phyloP scores from a whole-genome alignment of 1,140 invertebrate species.

The Ips typographus region DNA sequence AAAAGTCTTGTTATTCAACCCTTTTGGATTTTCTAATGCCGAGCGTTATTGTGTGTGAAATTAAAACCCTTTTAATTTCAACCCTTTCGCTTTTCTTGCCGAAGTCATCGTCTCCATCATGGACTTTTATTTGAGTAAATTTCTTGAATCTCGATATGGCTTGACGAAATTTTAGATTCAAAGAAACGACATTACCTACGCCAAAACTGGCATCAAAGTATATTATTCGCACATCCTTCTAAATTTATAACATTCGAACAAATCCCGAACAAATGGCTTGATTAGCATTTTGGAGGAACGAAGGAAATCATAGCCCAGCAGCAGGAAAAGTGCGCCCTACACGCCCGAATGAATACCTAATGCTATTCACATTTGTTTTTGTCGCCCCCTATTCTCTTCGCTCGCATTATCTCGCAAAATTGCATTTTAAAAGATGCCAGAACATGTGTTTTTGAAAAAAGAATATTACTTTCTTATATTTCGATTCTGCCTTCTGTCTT shows the following conservation, averaged over 20 bases:
- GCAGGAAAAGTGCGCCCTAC: slow-evolving; percentile 38
- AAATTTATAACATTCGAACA: slow-evolving; percentile 34
- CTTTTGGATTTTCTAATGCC: slow-evolving; percentile 43
- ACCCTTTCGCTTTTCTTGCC: slow-evolving; percentile 30
- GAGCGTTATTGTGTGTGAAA: slow-evolving; percentile 51
- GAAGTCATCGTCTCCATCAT: slow-evolving; percentile 2
- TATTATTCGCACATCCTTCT: slow-evolving; percentile 32
- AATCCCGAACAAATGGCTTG: slow-evolving; percentile 43
- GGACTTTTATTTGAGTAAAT: neutral
- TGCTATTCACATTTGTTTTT: slow-evolving; percentile 52
- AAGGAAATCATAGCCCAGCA: slow-evolving; percentile 39
- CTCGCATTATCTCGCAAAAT: slow-evolving; percentile 49
- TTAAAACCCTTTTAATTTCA: slow-evolving; percentile 45
- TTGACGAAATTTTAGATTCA: neutral
- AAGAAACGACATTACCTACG: neutral
- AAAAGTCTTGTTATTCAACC: slow-evolving; percentile 41
- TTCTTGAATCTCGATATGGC: neutral
- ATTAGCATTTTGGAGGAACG: slow-evolving; percentile 42
- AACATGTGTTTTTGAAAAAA: slow-evolving; percentile 51
- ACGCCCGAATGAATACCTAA: slow-evolving; percentile 49
- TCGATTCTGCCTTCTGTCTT: slow-evolving; percentile 13
- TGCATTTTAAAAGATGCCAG: slow-evolving; percentile 49
- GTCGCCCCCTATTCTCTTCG: slow-evolving; percentile 43
- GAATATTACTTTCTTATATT: slow-evolving; percentile 39
- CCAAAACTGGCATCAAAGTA: slow-evolving; percentile 11